These are phyloP conservation scores for Rhyacichthys aspro DNA, from an alignment of 2,797 vertebrate species.

Conservation along the genomic window DNA sequence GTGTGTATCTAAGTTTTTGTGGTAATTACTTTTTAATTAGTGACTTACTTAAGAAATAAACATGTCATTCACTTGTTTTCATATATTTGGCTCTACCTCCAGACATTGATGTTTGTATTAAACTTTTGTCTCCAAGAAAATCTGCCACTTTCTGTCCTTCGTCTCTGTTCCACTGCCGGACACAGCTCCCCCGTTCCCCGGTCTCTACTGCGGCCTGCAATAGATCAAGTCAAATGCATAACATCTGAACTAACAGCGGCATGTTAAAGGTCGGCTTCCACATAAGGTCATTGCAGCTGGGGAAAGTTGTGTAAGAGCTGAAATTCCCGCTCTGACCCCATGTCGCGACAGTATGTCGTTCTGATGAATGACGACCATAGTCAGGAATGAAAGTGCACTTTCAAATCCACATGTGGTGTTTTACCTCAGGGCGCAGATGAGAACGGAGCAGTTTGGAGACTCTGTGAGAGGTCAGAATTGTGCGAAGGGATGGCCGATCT, in stretches of 20 bases:
- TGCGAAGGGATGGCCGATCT: conserved; percentile 87
- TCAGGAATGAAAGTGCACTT: too few relatives aligned
- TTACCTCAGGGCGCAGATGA: conserved; percentile 83
- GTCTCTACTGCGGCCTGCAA: conserved; percentile 43
- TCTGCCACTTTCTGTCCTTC: conserved; percentile 68
- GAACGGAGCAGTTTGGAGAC: conserved; percentile 75
- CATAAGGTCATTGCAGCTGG: conserved; percentile 35
- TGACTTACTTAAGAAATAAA: too few relatives aligned
- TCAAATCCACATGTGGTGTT: too few relatives aligned
- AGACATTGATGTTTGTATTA: conserved; percentile 66
- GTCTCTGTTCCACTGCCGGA: conserved; percentile 57
- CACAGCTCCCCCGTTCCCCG: conserved; percentile 42
- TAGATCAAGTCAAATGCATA: conserved; percentile 41
- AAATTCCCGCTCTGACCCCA: conserved; percentile 32
- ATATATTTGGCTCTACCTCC: conserved; percentile 65
- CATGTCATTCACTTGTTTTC: neutral
- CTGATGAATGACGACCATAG: conserved; percentile 14
- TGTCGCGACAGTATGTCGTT: conserved; percentile 6
- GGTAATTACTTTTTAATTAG: too few relatives aligned
- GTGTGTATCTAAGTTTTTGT: too few relatives aligned
- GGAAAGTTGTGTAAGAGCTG: conserved; percentile 40
- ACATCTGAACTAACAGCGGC: conserved; percentile 64
- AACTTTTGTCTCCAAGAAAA: conserved; percentile 70
- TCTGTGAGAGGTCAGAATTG: conserved; percentile 85
- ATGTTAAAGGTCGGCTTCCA: conserved; percentile 54